These are phyloP conservation scores for Mechanitis messenoides DNA, from an alignment of 2,888 invertebrate species.

Conservation along the genomic window DNA sequence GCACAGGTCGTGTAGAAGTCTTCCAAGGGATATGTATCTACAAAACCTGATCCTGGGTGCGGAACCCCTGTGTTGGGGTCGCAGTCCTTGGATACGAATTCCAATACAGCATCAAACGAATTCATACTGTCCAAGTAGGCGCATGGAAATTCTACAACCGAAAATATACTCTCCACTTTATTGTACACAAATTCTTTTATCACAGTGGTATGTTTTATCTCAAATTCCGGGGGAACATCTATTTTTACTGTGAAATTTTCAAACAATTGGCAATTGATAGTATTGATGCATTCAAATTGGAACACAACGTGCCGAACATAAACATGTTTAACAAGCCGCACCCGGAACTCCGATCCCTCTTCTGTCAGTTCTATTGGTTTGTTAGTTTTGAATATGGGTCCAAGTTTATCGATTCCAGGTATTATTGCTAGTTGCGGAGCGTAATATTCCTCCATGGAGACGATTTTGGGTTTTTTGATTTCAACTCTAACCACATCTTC, in stretches of 20 bases:
- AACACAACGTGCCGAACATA: constrained; percentile 91
- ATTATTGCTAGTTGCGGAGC: constrained; percentile 87
- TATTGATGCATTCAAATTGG: constrained; percentile 98
- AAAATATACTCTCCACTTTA: constrained; percentile 89
- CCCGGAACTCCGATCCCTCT: constrained; percentile 96
- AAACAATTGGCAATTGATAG: constrained; percentile 94
- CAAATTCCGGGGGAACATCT: constrained; percentile 89
- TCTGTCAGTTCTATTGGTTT: constrained; percentile 94
- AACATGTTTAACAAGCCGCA: constrained; percentile 94
- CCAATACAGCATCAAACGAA: constrained; percentile 91
- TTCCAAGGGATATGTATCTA: constrained; percentile 97
- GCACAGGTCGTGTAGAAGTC: constrained; percentile 77
- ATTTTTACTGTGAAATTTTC: constrained; percentile 94
- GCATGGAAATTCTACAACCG: constrained; percentile 81
- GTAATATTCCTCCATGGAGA: constrained; percentile 92
- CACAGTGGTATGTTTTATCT: constrained; percentile 81
- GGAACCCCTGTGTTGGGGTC: constrained; percentile 96
- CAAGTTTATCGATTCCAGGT: constrained; percentile 90
- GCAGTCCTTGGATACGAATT: constrained; percentile 96
- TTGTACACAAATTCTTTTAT: constrained; percentile 90
- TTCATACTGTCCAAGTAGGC: constrained; percentile 81
- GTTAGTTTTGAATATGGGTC: constrained; percentile 92
- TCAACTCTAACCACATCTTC: constrained; percentile 81
- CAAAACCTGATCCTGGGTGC: constrained; percentile 96
- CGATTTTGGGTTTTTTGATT: constrained; percentile 89